Conservation (phyloP, 2,113 vertebrate species). For the Clinocottus analis region DNA sequence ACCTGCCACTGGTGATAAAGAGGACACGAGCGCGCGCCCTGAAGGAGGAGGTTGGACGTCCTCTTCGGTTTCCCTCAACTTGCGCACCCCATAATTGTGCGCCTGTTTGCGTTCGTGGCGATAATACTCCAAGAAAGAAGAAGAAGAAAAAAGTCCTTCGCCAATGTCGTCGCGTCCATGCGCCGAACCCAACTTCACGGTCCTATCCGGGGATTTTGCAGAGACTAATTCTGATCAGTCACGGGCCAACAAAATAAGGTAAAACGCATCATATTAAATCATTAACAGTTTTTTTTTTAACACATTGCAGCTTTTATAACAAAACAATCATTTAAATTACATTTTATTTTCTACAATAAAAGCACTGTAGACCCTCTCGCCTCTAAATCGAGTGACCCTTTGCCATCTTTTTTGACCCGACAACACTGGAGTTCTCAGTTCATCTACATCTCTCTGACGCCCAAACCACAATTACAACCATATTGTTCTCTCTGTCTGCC, state of each 20-base stretch:
- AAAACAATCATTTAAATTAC: too few species aligned
- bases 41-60: conserved; percentile 47
- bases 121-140: neutral
- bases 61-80: conserved; percentile 28
- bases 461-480: neutral
- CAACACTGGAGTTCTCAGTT: neutral
- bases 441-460: conserved; percentile 6
- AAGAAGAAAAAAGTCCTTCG: neutral
- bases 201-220: conserved; percentile 52
- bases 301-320: neutral
- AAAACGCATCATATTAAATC: conserved; percentile 14
- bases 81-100: conserved; percentile 14
- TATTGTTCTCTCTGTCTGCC: neutral
- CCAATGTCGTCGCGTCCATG: conserved; percentile 35
- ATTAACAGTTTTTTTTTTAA: too few species aligned
- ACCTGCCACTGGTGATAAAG: conserved; percentile 33
- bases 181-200: conserved; percentile 49
- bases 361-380: neutral
- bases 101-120: conserved; percentile 24
- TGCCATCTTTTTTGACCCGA: neutral
- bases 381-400: neutral
- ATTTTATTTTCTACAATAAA: neutral
- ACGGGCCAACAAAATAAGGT: conserved; percentile 70
- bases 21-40: conserved; percentile 7
- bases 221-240: conserved; percentile 44